Evolutionary conservation across 2,113 vertebrate genomes (phyloP).

Genomic region (Sterrhoptilus dennistouni): DNA sequence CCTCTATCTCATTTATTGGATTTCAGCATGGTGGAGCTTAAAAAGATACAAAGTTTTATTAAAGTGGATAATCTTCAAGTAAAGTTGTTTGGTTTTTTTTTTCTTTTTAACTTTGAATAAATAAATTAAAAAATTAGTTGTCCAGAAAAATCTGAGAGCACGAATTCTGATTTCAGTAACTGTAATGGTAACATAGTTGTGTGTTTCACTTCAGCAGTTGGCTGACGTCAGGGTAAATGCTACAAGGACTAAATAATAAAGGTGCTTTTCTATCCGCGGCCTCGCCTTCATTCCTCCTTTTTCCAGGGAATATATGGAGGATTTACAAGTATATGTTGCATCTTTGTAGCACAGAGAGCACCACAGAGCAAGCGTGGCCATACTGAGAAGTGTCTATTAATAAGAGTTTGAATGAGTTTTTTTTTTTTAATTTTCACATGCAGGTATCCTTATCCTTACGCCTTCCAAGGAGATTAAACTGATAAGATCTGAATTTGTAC

Average conservation of each 20-base stretch:
- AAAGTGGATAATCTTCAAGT: not conserved
- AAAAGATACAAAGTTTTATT: not conserved
- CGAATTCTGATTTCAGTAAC: not conserved
- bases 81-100: not conserved
- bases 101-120: not conserved
- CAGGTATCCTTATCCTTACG: not conserved
- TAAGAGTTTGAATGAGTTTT: not conserved
- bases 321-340: not conserved
- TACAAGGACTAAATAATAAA: not conserved
- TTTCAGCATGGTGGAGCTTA: not conserved
- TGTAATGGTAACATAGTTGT: not conserved
- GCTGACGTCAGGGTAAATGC: not conserved
- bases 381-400: not conserved
- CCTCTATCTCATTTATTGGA: not conserved
- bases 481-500: not conserved
- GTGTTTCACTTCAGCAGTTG: not conserved
- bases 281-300: not conserved
- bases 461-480: not conserved
- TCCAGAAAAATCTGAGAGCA: not conserved
- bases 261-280: rapidly evolving
- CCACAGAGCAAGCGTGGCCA: not conserved
- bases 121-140: not conserved
- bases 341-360: not conserved
- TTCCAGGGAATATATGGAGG: not conserved
- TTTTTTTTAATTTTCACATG: not conserved